These are phyloP conservation scores for Idaea straminata DNA, from an alignment of 2,888 invertebrate species.

Conservation along the genomic window DNA sequence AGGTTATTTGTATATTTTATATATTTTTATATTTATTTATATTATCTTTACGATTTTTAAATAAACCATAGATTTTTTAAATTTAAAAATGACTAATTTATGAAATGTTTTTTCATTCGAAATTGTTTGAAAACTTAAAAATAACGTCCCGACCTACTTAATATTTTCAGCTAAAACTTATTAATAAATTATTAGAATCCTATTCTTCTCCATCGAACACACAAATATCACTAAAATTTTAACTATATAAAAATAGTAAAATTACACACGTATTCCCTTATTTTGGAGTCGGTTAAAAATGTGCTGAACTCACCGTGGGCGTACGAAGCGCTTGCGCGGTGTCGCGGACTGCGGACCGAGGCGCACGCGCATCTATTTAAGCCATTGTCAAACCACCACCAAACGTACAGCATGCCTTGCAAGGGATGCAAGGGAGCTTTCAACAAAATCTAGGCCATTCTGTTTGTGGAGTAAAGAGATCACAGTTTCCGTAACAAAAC, in stretches of 20 bases:
- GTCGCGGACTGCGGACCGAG: slow-evolving; percentile 56
- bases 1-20: too few relatives aligned
- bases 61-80: too few relatives aligned
- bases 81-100: too few relatives aligned
- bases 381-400: slow-evolving; percentile 53
- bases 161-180: too few relatives aligned
- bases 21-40: too few relatives aligned
- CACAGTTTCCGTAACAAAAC: too few relatives aligned
- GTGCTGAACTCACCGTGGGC: slow-evolving; percentile 65
- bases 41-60: too few relatives aligned
- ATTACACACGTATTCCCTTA: background rate
- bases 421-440: slow-evolving; percentile 45
- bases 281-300: background rate
- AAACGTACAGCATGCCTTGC: slow-evolving; percentile 30
- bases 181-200: too few relatives aligned
- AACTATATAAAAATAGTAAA: background rate
- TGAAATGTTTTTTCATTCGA: too few relatives aligned
- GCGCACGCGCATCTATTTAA: slow-evolving; percentile 57
- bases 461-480: background rate
- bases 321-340: slow-evolving; percentile 62
- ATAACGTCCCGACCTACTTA: too few relatives aligned
- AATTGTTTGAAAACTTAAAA: too few relatives aligned
- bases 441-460: slow-evolving; percentile 13
- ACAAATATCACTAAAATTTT: background rate
- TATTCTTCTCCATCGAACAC: background rate